Percentiles rank a stretch among this genome's conserved stretches.
Conservation (phyloP, 2,113 vertebrate genomes). For the Saccopteryx leptura region DNA sequence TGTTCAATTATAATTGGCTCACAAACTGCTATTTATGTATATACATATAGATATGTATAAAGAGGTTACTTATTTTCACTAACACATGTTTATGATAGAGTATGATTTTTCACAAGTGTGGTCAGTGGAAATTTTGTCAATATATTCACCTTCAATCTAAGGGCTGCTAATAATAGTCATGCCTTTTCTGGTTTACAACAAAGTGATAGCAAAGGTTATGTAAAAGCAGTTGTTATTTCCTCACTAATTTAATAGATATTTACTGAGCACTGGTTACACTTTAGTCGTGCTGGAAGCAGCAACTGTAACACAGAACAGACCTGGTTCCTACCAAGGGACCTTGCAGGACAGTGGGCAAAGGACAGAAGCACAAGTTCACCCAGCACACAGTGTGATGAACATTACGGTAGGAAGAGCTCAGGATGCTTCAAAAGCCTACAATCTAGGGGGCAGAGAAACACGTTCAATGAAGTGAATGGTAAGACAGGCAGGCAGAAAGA, state of each 20-base stretch:
- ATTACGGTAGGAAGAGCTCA: background rate
- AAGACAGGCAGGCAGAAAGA: background rate
- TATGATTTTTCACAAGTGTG: background rate
- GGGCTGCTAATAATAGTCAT: background rate
- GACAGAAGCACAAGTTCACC: background rate
- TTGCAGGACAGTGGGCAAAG: background rate
- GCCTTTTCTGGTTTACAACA: background rate
- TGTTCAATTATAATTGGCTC: background rate
- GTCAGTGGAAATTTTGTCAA: background rate
- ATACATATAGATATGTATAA: background rate
- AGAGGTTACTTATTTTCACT: background rate
- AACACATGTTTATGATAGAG: background rate
- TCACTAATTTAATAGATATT: background rate
- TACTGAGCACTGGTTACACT: background rate
- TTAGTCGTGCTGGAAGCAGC: background rate
- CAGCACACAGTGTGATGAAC: background rate
- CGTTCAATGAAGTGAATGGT: background rate
- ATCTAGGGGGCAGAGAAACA: background rate
- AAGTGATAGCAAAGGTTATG: background rate
- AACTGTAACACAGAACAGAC: background rate
- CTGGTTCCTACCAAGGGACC: background rate
- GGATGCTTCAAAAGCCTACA: background rate
- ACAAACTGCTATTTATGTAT: background rate
- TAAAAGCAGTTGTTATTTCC: background rate
- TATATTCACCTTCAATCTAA: background rate